Conservation (phyloP, 2,113 vertebrate genomes). For the Heterotis niloticus region DNA sequence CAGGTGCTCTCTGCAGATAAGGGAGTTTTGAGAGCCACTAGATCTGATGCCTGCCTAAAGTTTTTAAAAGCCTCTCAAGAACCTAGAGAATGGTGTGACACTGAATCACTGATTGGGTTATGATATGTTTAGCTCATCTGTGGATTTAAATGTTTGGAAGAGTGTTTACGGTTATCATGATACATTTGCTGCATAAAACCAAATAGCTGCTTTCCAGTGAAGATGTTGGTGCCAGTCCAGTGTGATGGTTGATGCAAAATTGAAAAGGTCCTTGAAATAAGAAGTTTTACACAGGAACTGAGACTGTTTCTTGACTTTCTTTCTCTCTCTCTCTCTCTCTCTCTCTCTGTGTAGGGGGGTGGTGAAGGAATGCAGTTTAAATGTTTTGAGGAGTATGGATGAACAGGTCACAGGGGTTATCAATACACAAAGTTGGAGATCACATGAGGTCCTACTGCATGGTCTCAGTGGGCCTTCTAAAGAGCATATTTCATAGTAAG, state of each 20-base stretch:
- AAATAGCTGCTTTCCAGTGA: neutral
- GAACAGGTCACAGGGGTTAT: constrained; percentile 36
- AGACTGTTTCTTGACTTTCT: neutral
- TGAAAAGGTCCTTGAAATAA: neutral
- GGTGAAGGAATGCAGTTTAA: constrained; percentile 24
- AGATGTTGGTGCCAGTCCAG: neutral
- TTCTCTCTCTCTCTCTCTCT: no score
- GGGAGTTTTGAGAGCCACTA: neutral
- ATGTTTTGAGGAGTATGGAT: constrained; percentile 24
- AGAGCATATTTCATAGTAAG: no score
- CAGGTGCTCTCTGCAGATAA: constrained; percentile 36
- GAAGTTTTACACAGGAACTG: neutral
- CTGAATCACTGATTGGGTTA: neutral
- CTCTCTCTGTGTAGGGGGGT: neutral
- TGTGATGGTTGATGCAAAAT: neutral
- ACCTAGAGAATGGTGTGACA: neutral
- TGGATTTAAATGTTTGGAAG: neutral
- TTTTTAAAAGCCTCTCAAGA: neutral
- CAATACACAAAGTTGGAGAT: constrained; percentile 1
- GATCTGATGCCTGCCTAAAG: neutral
- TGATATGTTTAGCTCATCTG: neutral
- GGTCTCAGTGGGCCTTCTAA: neutral
- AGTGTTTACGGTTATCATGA: no score
- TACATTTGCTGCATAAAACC: neutral
- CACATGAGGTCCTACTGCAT: neutral